Conservation (phyloP, 2,113 vertebrate genomes). For the Phyllostomus discolor region DNA sequence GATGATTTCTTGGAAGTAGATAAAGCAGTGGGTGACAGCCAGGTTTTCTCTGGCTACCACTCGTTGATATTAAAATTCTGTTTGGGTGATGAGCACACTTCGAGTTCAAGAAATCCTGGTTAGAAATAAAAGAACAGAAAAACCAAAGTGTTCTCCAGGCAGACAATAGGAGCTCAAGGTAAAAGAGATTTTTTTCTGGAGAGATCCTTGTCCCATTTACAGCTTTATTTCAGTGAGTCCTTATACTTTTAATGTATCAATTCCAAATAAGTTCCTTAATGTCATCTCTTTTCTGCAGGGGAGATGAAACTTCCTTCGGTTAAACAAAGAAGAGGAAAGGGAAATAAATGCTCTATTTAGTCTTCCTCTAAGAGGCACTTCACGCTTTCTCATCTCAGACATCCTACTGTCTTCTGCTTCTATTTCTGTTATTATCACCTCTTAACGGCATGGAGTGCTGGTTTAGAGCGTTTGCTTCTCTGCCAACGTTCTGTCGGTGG, state of each 20-base stretch:
- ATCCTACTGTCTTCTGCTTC: not conserved
- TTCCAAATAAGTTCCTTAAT: not conserved
- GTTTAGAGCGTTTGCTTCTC: not conserved
- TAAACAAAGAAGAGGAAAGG: conserved; percentile 8
- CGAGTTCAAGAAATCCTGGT: conserved; percentile 4
- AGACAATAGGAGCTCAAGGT: not conserved
- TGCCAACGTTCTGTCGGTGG: not conserved
- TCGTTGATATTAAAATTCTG: conserved; percentile 49
- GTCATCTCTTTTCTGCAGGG: not conserved
- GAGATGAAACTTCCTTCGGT: conserved; percentile 2
- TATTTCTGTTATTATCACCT: not conserved
- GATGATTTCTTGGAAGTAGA: conserved; percentile 54
- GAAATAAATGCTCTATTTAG: not conserved
- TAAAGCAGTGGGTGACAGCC: conserved; percentile 29
- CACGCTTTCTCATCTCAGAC: not conserved
- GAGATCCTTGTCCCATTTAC: not conserved
- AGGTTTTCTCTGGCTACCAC: not conserved
- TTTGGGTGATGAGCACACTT: not conserved
- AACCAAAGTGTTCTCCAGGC: conserved; percentile 13
- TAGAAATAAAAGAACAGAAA: conserved; percentile 15
- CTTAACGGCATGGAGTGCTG: not conserved
- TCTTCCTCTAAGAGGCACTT: not conserved
- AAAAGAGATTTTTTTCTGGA: conserved; percentile 13
- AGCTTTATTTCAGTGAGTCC: conserved; percentile 5
- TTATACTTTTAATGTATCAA: conserved; percentile 11